A percentile compares a stretch with the other conserved stretches of the same genome.
phyloP scores from a whole-genome alignment of 2,113 vertebrate genomes.

The Onychorhynchus coronatus region DNA sequence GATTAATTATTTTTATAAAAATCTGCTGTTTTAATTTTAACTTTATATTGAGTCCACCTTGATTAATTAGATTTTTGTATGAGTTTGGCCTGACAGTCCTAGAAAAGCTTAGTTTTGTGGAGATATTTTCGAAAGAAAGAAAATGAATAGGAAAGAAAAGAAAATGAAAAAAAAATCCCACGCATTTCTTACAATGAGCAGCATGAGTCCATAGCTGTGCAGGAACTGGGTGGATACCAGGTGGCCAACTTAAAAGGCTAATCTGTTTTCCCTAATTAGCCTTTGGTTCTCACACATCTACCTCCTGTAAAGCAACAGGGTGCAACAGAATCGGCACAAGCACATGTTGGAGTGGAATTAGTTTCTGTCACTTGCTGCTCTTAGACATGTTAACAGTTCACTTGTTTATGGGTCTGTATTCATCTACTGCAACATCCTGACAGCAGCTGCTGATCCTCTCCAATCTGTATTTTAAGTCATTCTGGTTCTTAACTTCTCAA shows the following conservation, averaged over 20 bases:
- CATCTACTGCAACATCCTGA: not conserved
- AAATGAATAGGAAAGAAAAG: not conserved
- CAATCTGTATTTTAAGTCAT: conserved; percentile 23
- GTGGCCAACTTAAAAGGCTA: conserved; percentile 1
- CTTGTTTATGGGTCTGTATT: not conserved
- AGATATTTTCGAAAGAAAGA: not conserved
- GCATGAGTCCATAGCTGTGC: not conserved
- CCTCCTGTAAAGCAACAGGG: not conserved
- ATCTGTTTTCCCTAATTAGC: conserved; percentile 26
- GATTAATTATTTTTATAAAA: not conserved
- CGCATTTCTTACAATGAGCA: not conserved
- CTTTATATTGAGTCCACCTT: not conserved
- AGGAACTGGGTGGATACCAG: conserved; percentile 36
- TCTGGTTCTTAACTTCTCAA: not conserved
- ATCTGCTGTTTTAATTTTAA: not conserved
- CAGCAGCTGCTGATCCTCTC: not conserved
- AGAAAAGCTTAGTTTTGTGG: not conserved
- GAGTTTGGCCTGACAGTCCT: not conserved
- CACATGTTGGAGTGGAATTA: not conserved
- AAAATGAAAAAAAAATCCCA: not conserved
- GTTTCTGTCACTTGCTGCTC: not conserved
- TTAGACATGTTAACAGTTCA: not conserved
- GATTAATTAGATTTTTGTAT: not conserved
- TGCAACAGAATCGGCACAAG: not conserved
- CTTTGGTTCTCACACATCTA: conserved; percentile 28